Conservation (phyloP, 2,113 vertebrate species). For the Pheucticus melanocephalus region DNA sequence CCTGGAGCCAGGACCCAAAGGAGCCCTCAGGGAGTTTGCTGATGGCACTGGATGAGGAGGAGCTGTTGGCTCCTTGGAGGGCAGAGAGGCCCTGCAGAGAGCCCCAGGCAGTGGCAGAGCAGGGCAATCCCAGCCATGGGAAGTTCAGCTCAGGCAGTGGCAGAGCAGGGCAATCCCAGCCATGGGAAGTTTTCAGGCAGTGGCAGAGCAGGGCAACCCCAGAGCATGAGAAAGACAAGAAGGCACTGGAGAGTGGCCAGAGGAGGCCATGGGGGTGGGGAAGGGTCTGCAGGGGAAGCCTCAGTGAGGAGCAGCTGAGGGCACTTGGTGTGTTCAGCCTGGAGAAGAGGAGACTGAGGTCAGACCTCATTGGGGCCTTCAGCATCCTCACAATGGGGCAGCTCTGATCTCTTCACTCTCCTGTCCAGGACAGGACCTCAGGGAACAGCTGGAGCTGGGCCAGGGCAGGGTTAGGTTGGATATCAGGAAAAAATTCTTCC, state of each 20-base stretch:
- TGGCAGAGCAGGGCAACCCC: not conserved
- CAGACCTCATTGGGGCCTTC: not conserved
- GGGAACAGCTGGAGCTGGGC: not conserved
- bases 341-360: not conserved
- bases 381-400: not conserved
- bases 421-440: not conserved
- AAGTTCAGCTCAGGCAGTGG: not conserved
- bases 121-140: not conserved
- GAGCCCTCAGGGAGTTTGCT: not conserved
- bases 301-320: not conserved
- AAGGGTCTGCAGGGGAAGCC: not conserved
- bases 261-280: not conserved
- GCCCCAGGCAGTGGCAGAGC: not conserved
- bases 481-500: not conserved
- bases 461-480: not conserved
- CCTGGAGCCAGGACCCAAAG: not conserved
- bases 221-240: too few relatives aligned
- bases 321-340: not conserved
- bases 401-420: not conserved
- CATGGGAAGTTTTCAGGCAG: not conserved
- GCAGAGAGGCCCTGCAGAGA: not conserved
- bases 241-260: too few relatives aligned
- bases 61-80: not conserved
- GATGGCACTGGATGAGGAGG: not conserved
- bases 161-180: too few relatives aligned